A percentile compares a stretch with the other conserved stretches of the same genome.
phyloP scores from a whole-genome alignment of 2,888 invertebrate species.

The Ditula angustiorana region DNA sequence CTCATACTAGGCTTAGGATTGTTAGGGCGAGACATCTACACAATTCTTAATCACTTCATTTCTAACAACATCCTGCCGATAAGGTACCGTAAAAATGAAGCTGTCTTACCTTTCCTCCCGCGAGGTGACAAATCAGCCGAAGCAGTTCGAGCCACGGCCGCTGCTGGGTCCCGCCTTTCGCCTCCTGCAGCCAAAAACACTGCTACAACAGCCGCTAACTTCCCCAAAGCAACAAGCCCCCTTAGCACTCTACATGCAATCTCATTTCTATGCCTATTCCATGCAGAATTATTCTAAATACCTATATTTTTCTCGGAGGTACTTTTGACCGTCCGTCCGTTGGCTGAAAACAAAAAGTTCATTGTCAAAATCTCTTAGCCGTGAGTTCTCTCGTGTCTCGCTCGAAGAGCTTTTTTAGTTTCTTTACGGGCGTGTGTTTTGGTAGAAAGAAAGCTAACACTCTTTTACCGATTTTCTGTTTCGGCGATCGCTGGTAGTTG shows the following conservation, averaged over 20 bases:
- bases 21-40: no score
- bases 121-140: conserved; percentile 44
- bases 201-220: conserved; percentile 6
- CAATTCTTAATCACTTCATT: no score
- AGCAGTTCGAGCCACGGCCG: conserved; percentile 39
- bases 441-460: conserved; percentile 52
- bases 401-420: conserved; percentile 31
- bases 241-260: conserved; percentile 30
- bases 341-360: conserved; percentile 61
- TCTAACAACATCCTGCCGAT: no score
- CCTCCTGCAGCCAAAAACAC: conserved; percentile 34
- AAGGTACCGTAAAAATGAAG: background rate
- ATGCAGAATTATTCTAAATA: conserved; percentile 47
- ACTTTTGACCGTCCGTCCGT: conserved; percentile 62
- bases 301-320: conserved; percentile 68
- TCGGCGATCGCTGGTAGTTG: conserved; percentile 51
- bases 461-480: conserved; percentile 68
- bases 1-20: no score
- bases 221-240: conserved; percentile 18
- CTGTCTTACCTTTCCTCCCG: conserved; percentile 40
- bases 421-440: conserved; percentile 39
- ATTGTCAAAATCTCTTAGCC: conserved; percentile 45
- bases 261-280: conserved; percentile 1
- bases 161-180: conserved; percentile 36
- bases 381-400: background rate